Base-by-base conservation (phyloP, 1,140 invertebrate species). In the Linepithema humile region DNA sequence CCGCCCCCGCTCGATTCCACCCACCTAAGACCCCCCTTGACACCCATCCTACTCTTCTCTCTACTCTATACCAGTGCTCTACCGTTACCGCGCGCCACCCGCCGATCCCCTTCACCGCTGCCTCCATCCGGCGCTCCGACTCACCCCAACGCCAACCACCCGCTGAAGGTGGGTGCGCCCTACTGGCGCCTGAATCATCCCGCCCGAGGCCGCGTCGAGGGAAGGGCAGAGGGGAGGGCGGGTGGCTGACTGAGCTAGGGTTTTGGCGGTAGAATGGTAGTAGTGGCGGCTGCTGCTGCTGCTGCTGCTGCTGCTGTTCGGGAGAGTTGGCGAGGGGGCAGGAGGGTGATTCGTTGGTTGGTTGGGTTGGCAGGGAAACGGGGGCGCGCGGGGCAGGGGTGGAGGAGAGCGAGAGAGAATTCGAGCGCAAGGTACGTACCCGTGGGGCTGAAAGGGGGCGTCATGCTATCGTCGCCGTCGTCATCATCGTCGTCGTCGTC, bases 141-240 rank as follows among this genome's bases (percentile, higher is more conserved):
- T 59, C 80, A 88, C 90, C 78, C 90, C 72, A 87, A 86, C 88
- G 70, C 88, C 88, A 82, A 86, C 88, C 87, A 85, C 72, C 84
- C 80, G 88, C 84, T 85, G 90, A 92, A 93, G 93, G 93, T 94
- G 93, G 93, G 93, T 93, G 94, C 93, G 93, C 92, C 93, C 93
- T 91, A 93, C 93, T 93, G 93, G 94, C 93, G 93, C 93, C 93
- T 94, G 92, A 93, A 93, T 94, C 93, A 94, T 93, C 93, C 93
- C 91, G 91, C 91, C 93, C 89, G 91, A 91, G 91, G 92, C 92
- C 90, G 89, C 85, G 70, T 84, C 43, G 82, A 85, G 73, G 77
- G 65, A 83, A 67, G 82, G 57, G 10, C 53, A 59, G 83, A 83
- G 57, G 75, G 67, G 85, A 83, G 85, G 73, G 84, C 67, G 85